phyloP scores from a whole-genome alignment of 1,140 invertebrate genomes.

The Uloborus diversus region DNA sequence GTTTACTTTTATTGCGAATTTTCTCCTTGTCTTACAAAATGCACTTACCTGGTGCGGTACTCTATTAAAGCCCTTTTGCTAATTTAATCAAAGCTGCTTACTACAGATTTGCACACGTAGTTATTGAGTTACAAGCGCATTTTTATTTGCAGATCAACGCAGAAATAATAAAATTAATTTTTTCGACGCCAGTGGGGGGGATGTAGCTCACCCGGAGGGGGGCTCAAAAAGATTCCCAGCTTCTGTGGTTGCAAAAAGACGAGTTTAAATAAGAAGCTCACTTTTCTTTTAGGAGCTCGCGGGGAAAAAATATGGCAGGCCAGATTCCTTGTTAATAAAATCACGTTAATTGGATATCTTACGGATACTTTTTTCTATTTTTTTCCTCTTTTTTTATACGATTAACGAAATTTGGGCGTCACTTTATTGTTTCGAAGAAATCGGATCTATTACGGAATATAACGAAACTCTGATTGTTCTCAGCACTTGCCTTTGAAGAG shows the following conservation, averaged over 20 bases:
- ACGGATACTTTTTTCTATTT: conserved; percentile 18
- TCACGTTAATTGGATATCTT: conserved; percentile 52
- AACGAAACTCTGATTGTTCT: too few relatives aligned
- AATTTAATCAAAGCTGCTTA: conserved; percentile 53
- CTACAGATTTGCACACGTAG: conserved; percentile 48
- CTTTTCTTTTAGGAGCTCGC: conserved; percentile 3
- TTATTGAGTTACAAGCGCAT: conserved; percentile 51
- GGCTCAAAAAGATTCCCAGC: conserved; percentile 10
- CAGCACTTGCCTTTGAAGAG: too few relatives aligned
- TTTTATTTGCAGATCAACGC: conserved; percentile 49
- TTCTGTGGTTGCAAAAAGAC: not conserved
- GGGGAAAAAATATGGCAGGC: conserved; percentile 6
- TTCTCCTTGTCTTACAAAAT: conserved; percentile 14
- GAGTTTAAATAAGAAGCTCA: not conserved
- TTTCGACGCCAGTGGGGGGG: not conserved
- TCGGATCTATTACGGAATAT: too few relatives aligned
- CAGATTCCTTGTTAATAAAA: conserved; percentile 50
- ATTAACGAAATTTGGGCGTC: conserved; percentile 40
- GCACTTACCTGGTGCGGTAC: conserved; percentile 49
- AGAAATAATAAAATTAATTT: conserved; percentile 41
- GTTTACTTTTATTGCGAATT: conserved; percentile 37
- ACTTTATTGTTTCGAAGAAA: conserved; percentile 33
- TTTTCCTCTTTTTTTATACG: too few relatives aligned
- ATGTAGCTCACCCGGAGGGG: not conserved
- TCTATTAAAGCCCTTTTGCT: conserved; percentile 48